Evolutionary conservation across 2,113 vertebrate genomes (phyloP).

Genomic region (Hystrix brachyura): DNA sequence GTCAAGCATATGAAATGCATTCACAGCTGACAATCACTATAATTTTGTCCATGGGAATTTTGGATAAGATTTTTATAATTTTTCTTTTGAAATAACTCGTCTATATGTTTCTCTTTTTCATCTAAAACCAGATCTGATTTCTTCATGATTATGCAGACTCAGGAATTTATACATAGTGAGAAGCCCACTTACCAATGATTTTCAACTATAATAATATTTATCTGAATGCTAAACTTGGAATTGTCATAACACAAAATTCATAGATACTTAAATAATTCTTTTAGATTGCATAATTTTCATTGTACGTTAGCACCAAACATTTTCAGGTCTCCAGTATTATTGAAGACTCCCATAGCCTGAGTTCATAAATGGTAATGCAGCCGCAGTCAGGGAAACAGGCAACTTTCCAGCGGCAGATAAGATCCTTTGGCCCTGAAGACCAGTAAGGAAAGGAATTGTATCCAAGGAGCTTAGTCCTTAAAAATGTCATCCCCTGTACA

Average conservation of each 20-base stretch:
- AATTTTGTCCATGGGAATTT: background rate
- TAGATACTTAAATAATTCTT: background rate
- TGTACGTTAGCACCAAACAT: background rate
- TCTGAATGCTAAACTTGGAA: background rate
- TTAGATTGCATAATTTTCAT: background rate
- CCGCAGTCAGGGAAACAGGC: background rate
- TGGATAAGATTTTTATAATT: background rate
- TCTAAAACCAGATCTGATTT: constrained; percentile 12
- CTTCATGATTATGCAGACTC: background rate
- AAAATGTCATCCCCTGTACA: background rate
- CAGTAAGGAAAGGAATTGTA: background rate
- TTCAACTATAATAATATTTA: background rate
- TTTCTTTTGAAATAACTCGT: constrained; percentile 38
- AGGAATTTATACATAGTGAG: background rate
- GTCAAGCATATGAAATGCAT: background rate
- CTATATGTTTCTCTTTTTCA: background rate
- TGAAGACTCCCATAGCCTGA: background rate
- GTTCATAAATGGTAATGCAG: background rate
- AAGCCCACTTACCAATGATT: background rate
- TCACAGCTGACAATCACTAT: background rate
- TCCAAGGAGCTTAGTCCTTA: background rate
- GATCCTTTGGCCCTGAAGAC: background rate
- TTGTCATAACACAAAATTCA: background rate
- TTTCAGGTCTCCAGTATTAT: background rate
- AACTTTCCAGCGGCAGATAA: background rate